Base-by-base conservation (phyloP, 2,888 invertebrate species). In the Spodoptera littoralis region DNA sequence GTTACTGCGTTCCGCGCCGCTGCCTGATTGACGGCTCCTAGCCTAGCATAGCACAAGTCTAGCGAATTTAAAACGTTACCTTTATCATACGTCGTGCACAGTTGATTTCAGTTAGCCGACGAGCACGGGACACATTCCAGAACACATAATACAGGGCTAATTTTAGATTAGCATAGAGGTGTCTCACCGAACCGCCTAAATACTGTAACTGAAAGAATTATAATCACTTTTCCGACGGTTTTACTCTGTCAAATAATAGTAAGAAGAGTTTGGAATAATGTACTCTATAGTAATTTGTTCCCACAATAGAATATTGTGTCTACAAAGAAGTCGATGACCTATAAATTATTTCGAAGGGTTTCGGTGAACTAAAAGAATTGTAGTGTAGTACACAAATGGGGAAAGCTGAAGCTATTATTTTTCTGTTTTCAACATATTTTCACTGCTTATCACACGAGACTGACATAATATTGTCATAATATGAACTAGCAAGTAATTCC, bases 101-200 rank as follows among this genome's bases (percentile, higher is more conserved):
- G 67, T 66, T 68, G 69, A 73, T 63, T 76, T 52, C 65, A 76
- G 71, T 71, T 69, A 63, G 61, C 57, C 47, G 27, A 36, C 55
- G 57, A 61, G 41, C 59, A 70, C 62, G 72, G 72, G 81, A 81
- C 79, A 82, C 73, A 73, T 73, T 80, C 81, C 81, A 81, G 81
- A 80, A 64, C 57, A 63, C 68, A 76, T 76, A 71, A 68, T 70
- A 66, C 63, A 57, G 18, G 36, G 66, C 75, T 81, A 81, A 82
- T 73, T 77, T 77, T 80, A 82, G 82, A 77, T 27, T 53, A 53
- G 60, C 66, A 55, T 60, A 60, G 56, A 68, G 69, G 61, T 70
- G 74, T 76, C 70, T 80, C 65, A 52, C 50, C 13, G 66, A 47
- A 66, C 60, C 71, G 65, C 57, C 73, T 57, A 65, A 75, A 76